phyloP scores from a whole-genome alignment of 2,113 vertebrate species.

The Oceanites oceanicus region DNA sequence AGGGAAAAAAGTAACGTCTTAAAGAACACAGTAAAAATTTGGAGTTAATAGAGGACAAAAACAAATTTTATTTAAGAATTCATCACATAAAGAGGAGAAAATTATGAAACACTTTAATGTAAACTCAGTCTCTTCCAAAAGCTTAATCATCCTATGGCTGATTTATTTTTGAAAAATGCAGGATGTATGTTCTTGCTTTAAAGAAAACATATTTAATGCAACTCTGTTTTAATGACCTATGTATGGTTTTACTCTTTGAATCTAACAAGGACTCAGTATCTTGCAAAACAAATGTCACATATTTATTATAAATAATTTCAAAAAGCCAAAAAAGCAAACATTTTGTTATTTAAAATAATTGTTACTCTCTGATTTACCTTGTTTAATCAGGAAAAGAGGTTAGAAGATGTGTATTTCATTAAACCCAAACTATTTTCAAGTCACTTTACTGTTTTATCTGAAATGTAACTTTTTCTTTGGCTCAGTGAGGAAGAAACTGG shows the following conservation, averaged over 20 bases:
- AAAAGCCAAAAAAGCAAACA: accelerated
- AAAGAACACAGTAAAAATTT: neutral
- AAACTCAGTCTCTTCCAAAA: neutral
- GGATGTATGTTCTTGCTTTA: neutral
- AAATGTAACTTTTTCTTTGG: neutral
- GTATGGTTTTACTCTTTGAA: neutral
- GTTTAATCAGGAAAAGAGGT: neutral
- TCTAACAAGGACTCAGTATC: neutral
- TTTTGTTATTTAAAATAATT: neutral
- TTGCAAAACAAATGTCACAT: neutral
- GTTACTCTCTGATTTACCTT: neutral
- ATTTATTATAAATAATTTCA: neutral
- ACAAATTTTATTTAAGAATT: neutral
- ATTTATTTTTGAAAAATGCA: neutral
- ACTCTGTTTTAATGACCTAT: neutral
- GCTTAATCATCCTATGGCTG: neutral
- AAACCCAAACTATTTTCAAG: neutral
- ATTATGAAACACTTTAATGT: neutral
- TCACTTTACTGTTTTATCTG: neutral
- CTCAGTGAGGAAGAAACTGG: neutral
- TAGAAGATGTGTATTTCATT: neutral
- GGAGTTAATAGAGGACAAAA: neutral
- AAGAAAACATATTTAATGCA: neutral
- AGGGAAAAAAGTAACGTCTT: neutral
- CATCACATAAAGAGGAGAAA: neutral